A percentile compares a stretch with the other conserved stretches of the same genome.
phyloP scores from a whole-genome alignment of 2,797 vertebrate species.

The Propithecus perrieri region DNA sequence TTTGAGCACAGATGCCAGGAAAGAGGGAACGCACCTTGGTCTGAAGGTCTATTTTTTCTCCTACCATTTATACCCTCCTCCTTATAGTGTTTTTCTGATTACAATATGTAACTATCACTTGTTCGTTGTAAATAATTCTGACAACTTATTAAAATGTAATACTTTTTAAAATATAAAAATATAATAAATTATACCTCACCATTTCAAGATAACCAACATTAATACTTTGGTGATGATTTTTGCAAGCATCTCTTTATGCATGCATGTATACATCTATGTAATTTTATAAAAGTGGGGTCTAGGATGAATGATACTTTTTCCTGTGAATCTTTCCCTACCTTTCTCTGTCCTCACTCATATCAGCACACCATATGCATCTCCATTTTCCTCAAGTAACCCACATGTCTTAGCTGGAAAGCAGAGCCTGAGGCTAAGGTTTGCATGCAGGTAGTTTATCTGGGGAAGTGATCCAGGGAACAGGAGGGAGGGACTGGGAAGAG shows the following conservation, averaged over 20 bases:
- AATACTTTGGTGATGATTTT: background rate
- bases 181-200: background rate
- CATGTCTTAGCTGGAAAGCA: background rate
- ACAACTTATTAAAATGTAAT: background rate
- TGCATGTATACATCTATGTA: background rate
- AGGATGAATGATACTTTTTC: background rate
- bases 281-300: background rate
- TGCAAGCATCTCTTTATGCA: background rate
- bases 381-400: background rate
- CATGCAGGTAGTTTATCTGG: background rate
- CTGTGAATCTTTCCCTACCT: background rate
- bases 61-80: background rate
- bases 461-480: background rate
- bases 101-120: background rate
- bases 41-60: background rate
- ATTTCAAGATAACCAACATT: background rate
- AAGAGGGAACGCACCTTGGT: background rate
- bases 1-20: background rate
- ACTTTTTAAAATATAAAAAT: background rate
- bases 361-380: background rate
- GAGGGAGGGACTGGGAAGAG: background rate
- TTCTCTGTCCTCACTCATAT: background rate
- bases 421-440: background rate
- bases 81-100: background rate
- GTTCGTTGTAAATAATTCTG: slow-evolving; percentile 3